Percentiles rank a stretch among this genome's conserved stretches.
Evolutionary conservation across 2,888 invertebrate genomes (phyloP).

Genomic region (Epirrita christyi): DNA sequence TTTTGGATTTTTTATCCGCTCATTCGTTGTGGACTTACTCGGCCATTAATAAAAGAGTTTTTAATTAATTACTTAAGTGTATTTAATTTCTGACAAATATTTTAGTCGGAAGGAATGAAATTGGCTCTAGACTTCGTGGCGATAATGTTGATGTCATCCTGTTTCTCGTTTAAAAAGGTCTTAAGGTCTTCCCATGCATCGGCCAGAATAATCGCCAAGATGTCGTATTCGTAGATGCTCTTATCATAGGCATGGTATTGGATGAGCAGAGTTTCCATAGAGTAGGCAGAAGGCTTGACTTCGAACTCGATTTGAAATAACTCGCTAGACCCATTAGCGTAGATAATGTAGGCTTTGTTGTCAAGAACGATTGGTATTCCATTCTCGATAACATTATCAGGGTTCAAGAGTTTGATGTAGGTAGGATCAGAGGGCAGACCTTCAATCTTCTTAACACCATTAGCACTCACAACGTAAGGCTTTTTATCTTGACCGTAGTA

Average conservation of each 20-base stretch:
- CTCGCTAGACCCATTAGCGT: slow-evolving; percentile 56
- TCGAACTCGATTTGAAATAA: slow-evolving; percentile 42
- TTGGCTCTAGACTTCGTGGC: slow-evolving; percentile 38
- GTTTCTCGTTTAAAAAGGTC: slow-evolving; percentile 44
- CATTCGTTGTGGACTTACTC: too few species aligned
- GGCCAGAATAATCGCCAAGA: slow-evolving; percentile 42
- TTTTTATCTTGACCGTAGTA: slow-evolving; percentile 55
- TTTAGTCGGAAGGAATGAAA: too few species aligned
- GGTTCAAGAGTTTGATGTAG: slow-evolving; percentile 50
- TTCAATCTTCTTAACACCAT: slow-evolving; percentile 52
- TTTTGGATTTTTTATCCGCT: too few species aligned
- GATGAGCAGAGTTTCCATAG: slow-evolving; percentile 56
- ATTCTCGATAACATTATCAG: slow-evolving; percentile 55
- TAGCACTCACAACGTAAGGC: slow-evolving; percentile 47
- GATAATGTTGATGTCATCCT: slow-evolving; percentile 48
- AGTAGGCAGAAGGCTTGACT: slow-evolving; percentile 57
- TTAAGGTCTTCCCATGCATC: slow-evolving; percentile 45
- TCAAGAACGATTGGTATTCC: slow-evolving; percentile 53
- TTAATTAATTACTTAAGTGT: too few species aligned
- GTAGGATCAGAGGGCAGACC: slow-evolving; percentile 56
- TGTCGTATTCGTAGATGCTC: slow-evolving; percentile 66
- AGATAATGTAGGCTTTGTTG: slow-evolving; percentile 48
- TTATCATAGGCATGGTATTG: slow-evolving; percentile 65
- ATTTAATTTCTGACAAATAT: too few species aligned
- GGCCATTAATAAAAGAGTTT: too few species aligned